Percentiles rank a stretch among this genome's conserved stretches.
Conservation (phyloP, 2,113 vertebrate species). For the Pterocles orientalis region DNA sequence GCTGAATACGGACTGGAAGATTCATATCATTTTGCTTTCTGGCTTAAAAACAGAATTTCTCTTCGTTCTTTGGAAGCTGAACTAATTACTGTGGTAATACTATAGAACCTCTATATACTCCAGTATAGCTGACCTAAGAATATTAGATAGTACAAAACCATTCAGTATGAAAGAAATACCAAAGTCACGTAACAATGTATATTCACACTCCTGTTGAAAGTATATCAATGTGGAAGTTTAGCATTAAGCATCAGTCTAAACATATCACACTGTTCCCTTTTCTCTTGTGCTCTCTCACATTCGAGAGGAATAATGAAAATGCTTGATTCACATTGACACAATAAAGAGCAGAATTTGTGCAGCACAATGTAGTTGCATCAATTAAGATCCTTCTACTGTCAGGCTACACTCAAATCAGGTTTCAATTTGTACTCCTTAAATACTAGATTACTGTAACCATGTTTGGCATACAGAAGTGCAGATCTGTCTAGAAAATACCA, state of each 20-base stretch:
- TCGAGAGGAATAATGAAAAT: neutral
- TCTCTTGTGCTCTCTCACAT: neutral
- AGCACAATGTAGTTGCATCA: neutral
- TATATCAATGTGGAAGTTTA: neutral
- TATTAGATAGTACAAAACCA: neutral
- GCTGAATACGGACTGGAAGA: neutral
- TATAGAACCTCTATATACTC: neutral
- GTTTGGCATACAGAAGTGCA: constrained; percentile 25
- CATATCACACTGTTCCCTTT: neutral
- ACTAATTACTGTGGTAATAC: neutral
- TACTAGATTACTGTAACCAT: constrained; percentile 16
- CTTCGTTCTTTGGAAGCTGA: neutral
- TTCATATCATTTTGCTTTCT: neutral
- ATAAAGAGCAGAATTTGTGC: neutral
- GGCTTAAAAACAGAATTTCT: neutral
- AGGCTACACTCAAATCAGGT: neutral
- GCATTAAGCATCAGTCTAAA: neutral
- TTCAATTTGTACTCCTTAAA: constrained; percentile 37
- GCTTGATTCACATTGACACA: neutral
- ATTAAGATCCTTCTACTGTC: constrained; percentile 2
- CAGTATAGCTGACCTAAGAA: neutral
- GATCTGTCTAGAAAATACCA: constrained; percentile 30
- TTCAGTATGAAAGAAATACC: neutral
- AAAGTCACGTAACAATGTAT: neutral
- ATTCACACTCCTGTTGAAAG: neutral